Evolutionary conservation across 2,888 invertebrate genomes (phyloP).

Genomic region (Noctua janthina): DNA sequence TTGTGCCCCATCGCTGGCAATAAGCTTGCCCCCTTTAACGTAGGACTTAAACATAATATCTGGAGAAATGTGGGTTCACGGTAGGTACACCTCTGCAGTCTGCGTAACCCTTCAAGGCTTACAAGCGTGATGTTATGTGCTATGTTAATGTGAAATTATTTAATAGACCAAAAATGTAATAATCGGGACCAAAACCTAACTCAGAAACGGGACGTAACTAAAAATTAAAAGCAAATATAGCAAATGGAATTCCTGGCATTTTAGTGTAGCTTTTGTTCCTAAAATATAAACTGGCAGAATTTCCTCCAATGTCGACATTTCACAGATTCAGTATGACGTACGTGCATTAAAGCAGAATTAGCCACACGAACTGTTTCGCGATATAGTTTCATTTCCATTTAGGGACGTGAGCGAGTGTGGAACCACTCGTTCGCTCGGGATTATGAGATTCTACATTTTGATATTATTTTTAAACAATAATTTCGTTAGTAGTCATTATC

Average conservation of each 20-base stretch:
- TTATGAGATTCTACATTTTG: background rate
- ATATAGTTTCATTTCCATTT: slow-evolving; percentile 46
- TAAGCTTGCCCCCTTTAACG: background rate
- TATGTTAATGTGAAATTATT: background rate
- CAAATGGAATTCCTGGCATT: background rate
- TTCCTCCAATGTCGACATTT: background rate
- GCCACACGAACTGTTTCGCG: slow-evolving; percentile 24
- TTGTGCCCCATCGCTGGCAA: background rate
- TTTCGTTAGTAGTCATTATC: background rate
- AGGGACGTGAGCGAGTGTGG: slow-evolving; percentile 10
- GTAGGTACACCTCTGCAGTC: background rate
- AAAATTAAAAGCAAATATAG: background rate
- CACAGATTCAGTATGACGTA: slow-evolving; percentile 15
- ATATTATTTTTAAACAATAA: slow-evolving; percentile 5
- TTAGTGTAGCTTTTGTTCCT: background rate
- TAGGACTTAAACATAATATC: background rate
- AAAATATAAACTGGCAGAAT: slow-evolving; percentile 4
- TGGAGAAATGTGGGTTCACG: background rate
- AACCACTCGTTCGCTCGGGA: slow-evolving; percentile 1
- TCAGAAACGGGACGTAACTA: background rate
- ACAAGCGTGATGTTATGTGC: background rate
- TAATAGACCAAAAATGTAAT: background rate
- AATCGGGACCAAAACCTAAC: background rate
- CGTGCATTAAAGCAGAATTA: slow-evolving; percentile 28
- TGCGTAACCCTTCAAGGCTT: background rate